Evolutionary conservation across 2,888 invertebrate genomes (phyloP), one percentile per base, ranked within the genome.

Genomic region (Acanthosepion pharaonis): DNA sequence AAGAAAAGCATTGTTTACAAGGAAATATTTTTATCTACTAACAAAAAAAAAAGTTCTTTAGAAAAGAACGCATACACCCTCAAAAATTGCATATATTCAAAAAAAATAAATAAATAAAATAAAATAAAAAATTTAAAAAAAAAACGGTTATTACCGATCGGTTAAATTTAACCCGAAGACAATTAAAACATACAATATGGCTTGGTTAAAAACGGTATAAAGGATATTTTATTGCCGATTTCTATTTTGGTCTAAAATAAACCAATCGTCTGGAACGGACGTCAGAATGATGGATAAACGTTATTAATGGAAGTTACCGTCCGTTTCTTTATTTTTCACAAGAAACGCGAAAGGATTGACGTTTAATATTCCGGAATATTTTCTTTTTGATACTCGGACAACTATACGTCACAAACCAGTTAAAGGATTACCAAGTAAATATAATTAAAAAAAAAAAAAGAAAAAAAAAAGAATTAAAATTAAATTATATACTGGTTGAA

Each of bases 21-120:
- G n/a, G n/a, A 15, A 33, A n/a, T 15, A 15, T 78, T 33, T n/a
- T 78, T 11, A 78, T 33, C n/a, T n/a, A n/a, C 33, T 11, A 2
- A 78, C 15, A 78, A n/a, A 20, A 20, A n/a, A 20, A 20, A 42
- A 42, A 20, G 59, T 25, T 59, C 33, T 28, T 1, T 15, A 78
- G 11, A 78, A 15, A 78, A 78, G 15, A n/a, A n/a, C 5, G 2
- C n/a, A 78, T 11, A n/a, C 78, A 15, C 9, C 6, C 33, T 2
- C 18, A 15, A 3, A n/a, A 15, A n/a, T 18, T n/a, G 5, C 9
- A 1, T 2, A 28, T 1, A 1, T 3, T 9, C 2, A 8, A 78
- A n/a, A 11, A n/a, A n/a, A 28, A n/a, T 1, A 78, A 9, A 78
- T 0, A 15, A 0, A n/a, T 15, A 64, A 4, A 64, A 33, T 33